These are phyloP conservation scores for Heliconius charithonia DNA, from an alignment of 2,888 invertebrate genomes.

Conservation along the genomic window DNA sequence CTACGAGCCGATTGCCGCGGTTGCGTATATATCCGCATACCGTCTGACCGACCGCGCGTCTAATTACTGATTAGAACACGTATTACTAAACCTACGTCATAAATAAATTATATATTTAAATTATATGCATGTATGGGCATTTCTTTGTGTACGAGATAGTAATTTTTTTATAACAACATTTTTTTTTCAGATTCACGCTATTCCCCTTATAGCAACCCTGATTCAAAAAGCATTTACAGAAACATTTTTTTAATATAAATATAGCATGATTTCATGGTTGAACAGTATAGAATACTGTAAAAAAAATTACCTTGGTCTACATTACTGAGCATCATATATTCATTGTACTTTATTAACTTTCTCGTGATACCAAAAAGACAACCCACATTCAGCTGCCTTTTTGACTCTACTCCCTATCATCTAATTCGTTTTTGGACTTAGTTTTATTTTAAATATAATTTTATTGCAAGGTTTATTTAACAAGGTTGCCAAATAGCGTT, in stretches of 20 bases:
- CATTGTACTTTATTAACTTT: not conserved
- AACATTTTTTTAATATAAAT: no score
- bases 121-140: not conserved
- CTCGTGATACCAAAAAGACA: not conserved
- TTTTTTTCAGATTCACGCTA: no score
- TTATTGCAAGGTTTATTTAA: conserved; percentile 27
- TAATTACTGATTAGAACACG: conserved; percentile 50
- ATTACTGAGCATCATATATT: no score
- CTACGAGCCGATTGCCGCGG: conserved; percentile 52
- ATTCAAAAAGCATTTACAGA: no score
- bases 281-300: no score
- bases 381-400: not conserved
- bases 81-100: conserved; percentile 14
- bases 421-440: not conserved
- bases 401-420: not conserved
- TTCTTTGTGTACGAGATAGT: not conserved
- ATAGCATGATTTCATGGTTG: no score
- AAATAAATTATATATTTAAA: conserved; percentile 1
- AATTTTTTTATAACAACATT: no score
- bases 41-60: conserved; percentile 58
- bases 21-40: conserved; percentile 81
- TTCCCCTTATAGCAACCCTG: no score
- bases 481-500: conserved; percentile 44
- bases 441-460: not conserved
- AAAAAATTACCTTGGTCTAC: no score